Percentiles rank a stretch among this genome's conserved stretches.
These are phyloP conservation scores for Omphaloscelis lunosa DNA, from an alignment of 2,888 invertebrate genomes.

Conservation along the genomic window DNA sequence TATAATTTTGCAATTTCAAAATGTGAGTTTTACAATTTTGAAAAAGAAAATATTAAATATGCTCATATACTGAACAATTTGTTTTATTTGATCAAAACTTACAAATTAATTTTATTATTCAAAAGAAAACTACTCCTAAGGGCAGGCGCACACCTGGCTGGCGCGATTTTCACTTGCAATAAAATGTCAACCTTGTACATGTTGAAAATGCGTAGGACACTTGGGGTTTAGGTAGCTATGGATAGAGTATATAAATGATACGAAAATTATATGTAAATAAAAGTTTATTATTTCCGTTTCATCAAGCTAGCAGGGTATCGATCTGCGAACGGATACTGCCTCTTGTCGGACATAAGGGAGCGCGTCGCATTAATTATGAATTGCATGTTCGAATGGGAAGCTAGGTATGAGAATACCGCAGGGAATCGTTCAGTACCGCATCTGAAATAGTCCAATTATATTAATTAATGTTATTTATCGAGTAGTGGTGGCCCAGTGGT, in stretches of 20 bases:
- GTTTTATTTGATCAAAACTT: constrained; percentile 74
- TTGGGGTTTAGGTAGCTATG: not conserved
- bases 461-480: not conserved
- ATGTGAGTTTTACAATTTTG: constrained; percentile 91
- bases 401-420: constrained; percentile 83
- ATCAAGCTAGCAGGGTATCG: constrained; percentile 45
- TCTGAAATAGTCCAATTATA: constrained; percentile 67
- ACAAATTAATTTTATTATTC: not conserved
- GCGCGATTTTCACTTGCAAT: not conserved
- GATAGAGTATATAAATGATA: constrained; percentile 1
- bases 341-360: constrained; percentile 80
- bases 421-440: constrained; percentile 86
- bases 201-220: not conserved
- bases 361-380: constrained; percentile 81
- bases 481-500: not conserved
- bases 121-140: not conserved
- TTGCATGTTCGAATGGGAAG: constrained; percentile 77
- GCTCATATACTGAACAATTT: constrained; percentile 86
- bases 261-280: constrained; percentile 1
- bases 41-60: constrained; percentile 91
- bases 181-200: not conserved
- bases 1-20: constrained; percentile 91
- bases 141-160: not conserved
- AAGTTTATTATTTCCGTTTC: constrained; percentile 4
- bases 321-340: constrained; percentile 78